Conservation (phyloP, 2,113 vertebrate genomes). For the Corydoras sp. region DNA sequence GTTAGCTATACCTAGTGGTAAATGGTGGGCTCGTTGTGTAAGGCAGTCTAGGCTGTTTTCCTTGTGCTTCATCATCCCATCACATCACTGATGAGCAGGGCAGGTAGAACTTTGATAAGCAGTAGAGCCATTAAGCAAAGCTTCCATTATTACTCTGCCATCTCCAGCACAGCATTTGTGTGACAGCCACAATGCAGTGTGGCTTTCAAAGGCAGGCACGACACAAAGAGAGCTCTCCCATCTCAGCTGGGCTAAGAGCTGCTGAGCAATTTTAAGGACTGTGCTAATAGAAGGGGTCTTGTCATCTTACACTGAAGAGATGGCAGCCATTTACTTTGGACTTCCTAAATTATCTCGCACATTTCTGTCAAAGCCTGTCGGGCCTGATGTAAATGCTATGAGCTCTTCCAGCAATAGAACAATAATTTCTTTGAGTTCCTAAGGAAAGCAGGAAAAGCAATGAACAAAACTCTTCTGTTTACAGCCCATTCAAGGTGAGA, state of each 20-base stretch:
- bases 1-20: not conserved
- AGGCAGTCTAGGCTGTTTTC: not conserved
- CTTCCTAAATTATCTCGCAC: constrained; percentile 33
- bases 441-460: constrained; percentile 17
- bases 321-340: constrained; percentile 40
- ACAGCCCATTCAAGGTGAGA: constrained; percentile 14
- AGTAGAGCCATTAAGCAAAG: constrained; percentile 35
- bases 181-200: constrained; percentile 30
- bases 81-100: constrained; percentile 17
- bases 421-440: constrained; percentile 34
- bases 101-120: constrained; percentile 34
- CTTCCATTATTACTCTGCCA: constrained; percentile 33
- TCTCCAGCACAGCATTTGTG: constrained; percentile 25
- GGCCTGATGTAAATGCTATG: constrained; percentile 38
- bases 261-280: constrained; percentile 34
- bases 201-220: constrained; percentile 35
- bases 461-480: constrained; percentile 27
- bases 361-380: constrained; percentile 34
- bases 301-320: constrained; percentile 40
- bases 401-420: constrained; percentile 33
- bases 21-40: not conserved
- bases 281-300: constrained; percentile 41
- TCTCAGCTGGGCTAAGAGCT: constrained; percentile 30
- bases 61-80: constrained; percentile 27
- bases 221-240: constrained; percentile 28